A percentile compares a stretch with the other conserved stretches of the same genome.
These are phyloP conservation scores for Okapia johnstoni DNA, from an alignment of 2,113 vertebrate genomes.

Conservation along the genomic window DNA sequence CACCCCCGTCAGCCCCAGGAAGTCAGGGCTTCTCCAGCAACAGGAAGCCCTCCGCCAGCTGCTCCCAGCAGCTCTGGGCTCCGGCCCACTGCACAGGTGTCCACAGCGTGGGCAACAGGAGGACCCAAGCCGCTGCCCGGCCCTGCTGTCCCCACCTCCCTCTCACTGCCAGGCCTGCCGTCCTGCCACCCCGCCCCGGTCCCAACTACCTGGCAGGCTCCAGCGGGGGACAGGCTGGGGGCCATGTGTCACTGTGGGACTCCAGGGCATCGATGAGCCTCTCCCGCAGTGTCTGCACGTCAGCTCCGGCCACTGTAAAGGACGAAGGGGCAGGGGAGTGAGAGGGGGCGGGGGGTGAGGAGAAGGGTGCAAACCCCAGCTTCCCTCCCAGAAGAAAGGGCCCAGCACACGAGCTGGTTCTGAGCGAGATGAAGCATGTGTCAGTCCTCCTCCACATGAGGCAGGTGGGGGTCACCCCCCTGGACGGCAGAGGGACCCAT, in stretches of 20 bases:
- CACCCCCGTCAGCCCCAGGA: background rate
- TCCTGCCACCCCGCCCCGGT: background rate
- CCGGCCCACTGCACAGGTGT: background rate
- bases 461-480: too few species aligned
- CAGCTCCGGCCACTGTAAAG: constrained; percentile 69
- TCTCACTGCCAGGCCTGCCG: background rate
- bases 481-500: background rate
- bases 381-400: background rate
- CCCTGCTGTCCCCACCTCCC: background rate
- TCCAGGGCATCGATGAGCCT: constrained; percentile 86
- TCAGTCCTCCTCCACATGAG: background rate
- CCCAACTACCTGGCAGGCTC: constrained; percentile 85
- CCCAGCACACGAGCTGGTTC: background rate
- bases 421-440: accelerated
- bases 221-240: constrained; percentile 87
- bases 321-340: background rate
- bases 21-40: background rate
- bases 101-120: background rate
- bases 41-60: background rate
- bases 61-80: background rate
- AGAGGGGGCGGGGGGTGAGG: background rate
- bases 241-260: constrained; percentile 82
- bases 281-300: constrained; percentile 75
- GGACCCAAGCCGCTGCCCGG: background rate
- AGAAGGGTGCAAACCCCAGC: background rate